Percentiles rank a stretch among this genome's conserved stretches.
phyloP scores from a whole-genome alignment of 2,113 vertebrate genomes.

The Rhinogobius similis region DNA sequence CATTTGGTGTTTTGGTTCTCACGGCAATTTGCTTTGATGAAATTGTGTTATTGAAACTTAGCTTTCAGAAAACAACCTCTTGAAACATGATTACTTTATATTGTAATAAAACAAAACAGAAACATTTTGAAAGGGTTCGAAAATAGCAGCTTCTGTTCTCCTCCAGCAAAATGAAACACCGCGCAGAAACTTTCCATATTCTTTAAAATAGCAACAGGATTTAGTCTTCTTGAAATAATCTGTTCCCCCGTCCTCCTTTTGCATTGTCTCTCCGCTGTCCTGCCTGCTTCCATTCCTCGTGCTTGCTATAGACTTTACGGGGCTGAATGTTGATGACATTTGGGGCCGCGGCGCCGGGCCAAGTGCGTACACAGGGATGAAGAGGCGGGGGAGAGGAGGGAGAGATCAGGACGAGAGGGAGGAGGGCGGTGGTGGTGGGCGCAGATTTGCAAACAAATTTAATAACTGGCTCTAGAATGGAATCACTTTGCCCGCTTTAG shows the following conservation, averaged over 20 bases:
- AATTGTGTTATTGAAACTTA: no score
- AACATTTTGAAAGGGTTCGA: no score
- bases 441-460: constrained; percentile 79
- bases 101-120: no score
- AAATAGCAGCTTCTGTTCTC: no score
- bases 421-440: constrained; percentile 34
- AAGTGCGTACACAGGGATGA: constrained; percentile 40
- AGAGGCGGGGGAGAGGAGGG: constrained; percentile 21
- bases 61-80: no score
- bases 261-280: constrained; percentile 37
- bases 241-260: constrained; percentile 1
- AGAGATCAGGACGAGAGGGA: constrained; percentile 13
- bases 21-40: no score
- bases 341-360: constrained; percentile 29
- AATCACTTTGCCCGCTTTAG: constrained; percentile 68
- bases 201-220: constrained; percentile 41
- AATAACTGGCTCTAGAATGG: constrained; percentile 74
- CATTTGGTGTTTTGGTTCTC: no score
- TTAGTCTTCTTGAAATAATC: constrained; percentile 51
- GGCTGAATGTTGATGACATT: constrained; percentile 68
- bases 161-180: constrained; percentile 35
- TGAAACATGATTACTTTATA: no score
- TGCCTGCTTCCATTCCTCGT: constrained; percentile 26
- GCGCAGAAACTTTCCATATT: constrained; percentile 49
- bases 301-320: constrained; percentile 45